phyloP scores from a whole-genome alignment of 2,797 vertebrate genomes.

The Parauchenoglanis ngamensis region DNA sequence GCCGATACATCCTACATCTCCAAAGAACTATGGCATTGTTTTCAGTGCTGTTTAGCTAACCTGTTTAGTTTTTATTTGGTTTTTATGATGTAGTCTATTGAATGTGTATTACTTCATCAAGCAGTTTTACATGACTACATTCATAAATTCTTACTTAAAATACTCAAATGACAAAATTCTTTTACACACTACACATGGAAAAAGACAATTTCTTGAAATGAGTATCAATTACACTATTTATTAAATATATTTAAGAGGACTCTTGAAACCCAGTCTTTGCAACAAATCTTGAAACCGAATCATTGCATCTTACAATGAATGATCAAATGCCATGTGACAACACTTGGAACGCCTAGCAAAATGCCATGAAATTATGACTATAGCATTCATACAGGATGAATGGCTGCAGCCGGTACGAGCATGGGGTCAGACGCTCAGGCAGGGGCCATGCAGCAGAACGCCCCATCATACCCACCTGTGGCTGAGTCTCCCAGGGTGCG shows the following conservation, averaged over 20 bases:
- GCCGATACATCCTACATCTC: not conserved
- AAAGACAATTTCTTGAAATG: not conserved
- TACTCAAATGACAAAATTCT: not conserved
- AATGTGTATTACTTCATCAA: not conserved
- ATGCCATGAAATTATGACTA: not conserved
- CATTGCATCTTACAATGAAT: constrained; percentile 3
- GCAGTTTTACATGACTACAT: not conserved
- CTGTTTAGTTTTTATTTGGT: not conserved
- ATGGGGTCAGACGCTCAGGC: constrained; percentile 70
- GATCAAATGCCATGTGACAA: not conserved
- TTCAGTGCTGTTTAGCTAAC: not conserved
- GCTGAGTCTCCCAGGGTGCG: constrained; percentile 87
- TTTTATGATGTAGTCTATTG: not conserved
- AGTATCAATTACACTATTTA: not conserved
- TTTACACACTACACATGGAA: not conserved
- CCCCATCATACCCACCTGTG: constrained; percentile 85
- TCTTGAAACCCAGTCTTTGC: not conserved
- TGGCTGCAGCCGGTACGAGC: constrained; percentile 32
- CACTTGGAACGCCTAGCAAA: not conserved
- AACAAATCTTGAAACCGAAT: not conserved
- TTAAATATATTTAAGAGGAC: not conserved
- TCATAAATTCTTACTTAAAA: not conserved
- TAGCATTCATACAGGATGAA: constrained; percentile 21
- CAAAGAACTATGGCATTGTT: not conserved
- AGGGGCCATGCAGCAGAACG: constrained; percentile 77